Base-by-base conservation (phyloP, 2,888 invertebrate species). In the Axea sp. region DNA sequence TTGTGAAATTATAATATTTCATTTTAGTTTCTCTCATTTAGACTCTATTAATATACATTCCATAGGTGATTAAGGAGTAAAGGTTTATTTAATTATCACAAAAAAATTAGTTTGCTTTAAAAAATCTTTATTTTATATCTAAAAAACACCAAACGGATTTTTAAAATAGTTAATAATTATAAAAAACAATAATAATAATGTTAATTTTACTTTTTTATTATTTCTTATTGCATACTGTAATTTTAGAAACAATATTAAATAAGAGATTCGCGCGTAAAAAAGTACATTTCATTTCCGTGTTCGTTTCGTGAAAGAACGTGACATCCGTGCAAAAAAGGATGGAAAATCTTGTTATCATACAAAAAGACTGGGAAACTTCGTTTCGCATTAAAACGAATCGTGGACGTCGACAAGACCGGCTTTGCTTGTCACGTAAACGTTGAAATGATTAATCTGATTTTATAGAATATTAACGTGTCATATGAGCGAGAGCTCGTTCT, bases 291-390 rank as follows among this genome's bases (percentile, higher is more conserved):
- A 35, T 60, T 47, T 53, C 47, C 47, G 26, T 17, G 47, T 35
- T 47, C 45, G 47, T 47, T 47, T 47, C 28, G 28, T 35, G 26
- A 11, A 35, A 60, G 47, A 47, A 60, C 43, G 60, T 28, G 60
- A 43, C 37, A 47, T 45, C 51, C 35, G 30, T 14, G 12, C 5
- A 37, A 57, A 43, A 31, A 15, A 8, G 7, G 28, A 30, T 14
- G 19, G 19, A 39, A 37, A 37, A 28, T 1, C 3, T n/a, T 7
- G 33, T 11, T 33, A 49, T 35, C 33, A 15, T 8, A 12, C 19
- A 55, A 26, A 11, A 12, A 55, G 53, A 15, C 9, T n/a, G n/a
- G 31, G 22, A 55, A 55, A 28, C 26, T 26, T 37, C 8, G 35
- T 7, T 6, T 26, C 8, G 39, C 30, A 30, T 55, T 30, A 15